A percentile compares a stretch with the other conserved stretches of the same genome.
phyloP scores from a whole-genome alignment of 2,113 vertebrate species.

The Tenrec ecaudatus region DNA sequence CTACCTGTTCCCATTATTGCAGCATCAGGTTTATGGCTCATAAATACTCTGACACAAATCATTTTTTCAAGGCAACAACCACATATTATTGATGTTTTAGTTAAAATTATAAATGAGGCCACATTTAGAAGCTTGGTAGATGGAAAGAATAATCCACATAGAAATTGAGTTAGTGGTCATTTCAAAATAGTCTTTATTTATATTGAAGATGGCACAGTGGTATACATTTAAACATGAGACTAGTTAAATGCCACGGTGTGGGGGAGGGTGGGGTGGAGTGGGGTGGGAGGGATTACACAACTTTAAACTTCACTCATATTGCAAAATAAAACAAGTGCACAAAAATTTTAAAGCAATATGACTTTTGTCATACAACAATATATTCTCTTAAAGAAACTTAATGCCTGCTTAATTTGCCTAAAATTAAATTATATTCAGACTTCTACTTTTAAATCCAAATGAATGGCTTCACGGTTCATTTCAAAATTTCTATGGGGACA shows the following conservation, averaged over 20 bases:
- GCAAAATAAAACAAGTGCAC: not conserved
- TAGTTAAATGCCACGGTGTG: not conserved
- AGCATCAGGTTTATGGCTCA: not conserved
- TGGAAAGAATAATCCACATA: not conserved
- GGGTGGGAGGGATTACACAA: no score
- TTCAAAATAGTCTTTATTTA: slow-evolving; percentile 19
- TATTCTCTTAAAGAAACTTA: not conserved
- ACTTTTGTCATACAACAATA: not conserved
- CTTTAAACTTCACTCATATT: not conserved
- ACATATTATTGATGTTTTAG: not conserved
- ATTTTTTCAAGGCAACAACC: not conserved
- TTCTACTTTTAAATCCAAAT: slow-evolving; percentile 27
- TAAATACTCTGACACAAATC: not conserved
- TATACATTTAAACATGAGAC: slow-evolving; percentile 6
- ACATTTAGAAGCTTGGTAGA: slow-evolving; percentile 6
- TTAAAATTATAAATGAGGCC: not conserved
- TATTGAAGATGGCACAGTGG: not conserved
- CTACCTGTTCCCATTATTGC: not conserved
- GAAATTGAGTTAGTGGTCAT: slow-evolving; percentile 21
- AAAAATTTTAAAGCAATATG: not conserved
- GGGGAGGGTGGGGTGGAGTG: no score
- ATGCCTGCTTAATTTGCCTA: not conserved
- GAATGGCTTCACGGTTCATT: not conserved
- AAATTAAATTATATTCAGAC: not conserved
- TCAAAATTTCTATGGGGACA: not conserved